These are phyloP conservation scores for Prionailurus viverrinus DNA, from an alignment of 2,113 vertebrate species.

Conservation along the genomic window DNA sequence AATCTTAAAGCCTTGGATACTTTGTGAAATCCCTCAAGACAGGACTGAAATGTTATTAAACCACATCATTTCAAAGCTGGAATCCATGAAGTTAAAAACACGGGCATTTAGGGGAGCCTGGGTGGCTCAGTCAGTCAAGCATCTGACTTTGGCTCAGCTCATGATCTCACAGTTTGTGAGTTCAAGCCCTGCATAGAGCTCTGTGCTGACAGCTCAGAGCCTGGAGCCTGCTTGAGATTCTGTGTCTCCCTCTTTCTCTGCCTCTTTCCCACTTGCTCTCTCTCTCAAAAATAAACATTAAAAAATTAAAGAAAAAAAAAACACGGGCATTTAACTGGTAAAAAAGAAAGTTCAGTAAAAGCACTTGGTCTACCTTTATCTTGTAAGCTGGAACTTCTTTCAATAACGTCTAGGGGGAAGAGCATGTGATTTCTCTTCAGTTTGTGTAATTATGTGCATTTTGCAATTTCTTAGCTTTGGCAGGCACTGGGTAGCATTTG, in stretches of 20 bases:
- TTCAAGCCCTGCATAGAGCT: no score
- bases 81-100: slow-evolving; percentile 11
- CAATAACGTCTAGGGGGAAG: slow-evolving; percentile 16
- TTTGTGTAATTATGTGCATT: slow-evolving; percentile 49
- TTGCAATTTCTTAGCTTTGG: slow-evolving; percentile 70
- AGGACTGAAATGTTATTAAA: slow-evolving; percentile 19
- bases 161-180: no score
- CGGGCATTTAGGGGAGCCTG: not conserved
- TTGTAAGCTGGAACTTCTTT: not conserved
- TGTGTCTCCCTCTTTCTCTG: no score
- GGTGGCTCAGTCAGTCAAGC: no score
- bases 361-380: slow-evolving; percentile 37
- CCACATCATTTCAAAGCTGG: slow-evolving; percentile 26
- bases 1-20: not conserved
- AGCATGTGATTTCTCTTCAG: not conserved
- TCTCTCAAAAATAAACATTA: no score
- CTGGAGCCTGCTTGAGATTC: no score
- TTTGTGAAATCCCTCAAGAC: slow-evolving; percentile 7
- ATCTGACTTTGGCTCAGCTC: no score
- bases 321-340: not conserved
- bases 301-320: not conserved
- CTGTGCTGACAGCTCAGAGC: no score
- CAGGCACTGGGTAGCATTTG: not conserved
- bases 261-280: no score
- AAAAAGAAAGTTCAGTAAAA: not conserved